Conservation (phyloP, 2,888 invertebrate genomes). For the Andrena camellia region DNA sequence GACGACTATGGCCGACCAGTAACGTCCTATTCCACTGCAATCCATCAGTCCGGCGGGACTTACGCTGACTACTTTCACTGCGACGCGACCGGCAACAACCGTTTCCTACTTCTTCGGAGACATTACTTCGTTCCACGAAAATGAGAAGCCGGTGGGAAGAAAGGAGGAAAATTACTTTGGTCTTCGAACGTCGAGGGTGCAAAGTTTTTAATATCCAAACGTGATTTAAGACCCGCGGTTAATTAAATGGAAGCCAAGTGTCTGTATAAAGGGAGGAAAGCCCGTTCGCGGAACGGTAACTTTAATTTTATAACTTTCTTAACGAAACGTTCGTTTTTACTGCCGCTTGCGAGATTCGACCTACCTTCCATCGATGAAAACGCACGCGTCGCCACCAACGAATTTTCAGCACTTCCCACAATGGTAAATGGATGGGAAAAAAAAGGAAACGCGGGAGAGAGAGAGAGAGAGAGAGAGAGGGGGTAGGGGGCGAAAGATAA, state of each 20-base stretch:
- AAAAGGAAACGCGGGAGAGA: background rate
- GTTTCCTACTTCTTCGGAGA: constrained; percentile 5
- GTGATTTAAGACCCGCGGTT: constrained; percentile 77
- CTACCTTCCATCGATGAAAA: background rate
- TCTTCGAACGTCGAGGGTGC: constrained; percentile 55
- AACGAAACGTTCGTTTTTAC: constrained; percentile 47
- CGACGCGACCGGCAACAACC: constrained; percentile 7
- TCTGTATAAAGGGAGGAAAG: constrained; percentile 62
- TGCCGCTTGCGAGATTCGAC: background rate
- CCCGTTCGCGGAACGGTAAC: constrained; percentile 38
- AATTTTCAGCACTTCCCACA: constrained; percentile 15
- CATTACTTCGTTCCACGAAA: constrained; percentile 20
- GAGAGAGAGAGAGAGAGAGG: constrained; percentile 9
- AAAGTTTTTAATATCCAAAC: constrained; percentile 78
- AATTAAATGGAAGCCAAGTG: constrained; percentile 77
- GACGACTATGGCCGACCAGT: background rate
- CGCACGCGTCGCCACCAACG: constrained; percentile 24
- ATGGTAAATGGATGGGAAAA: constrained; percentile 12
- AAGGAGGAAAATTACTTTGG: constrained; percentile 42
- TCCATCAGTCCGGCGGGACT: background rate
- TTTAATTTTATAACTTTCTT: constrained; percentile 52
- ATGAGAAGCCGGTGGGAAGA: constrained; percentile 1
- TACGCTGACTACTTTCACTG: background rate
- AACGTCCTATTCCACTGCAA: background rate
- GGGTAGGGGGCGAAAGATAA: constrained; percentile 52